These are phyloP conservation scores for Dicerorhinus sumatrensis DNA, from an alignment of 2,113 vertebrate species.

Conservation along the genomic window DNA sequence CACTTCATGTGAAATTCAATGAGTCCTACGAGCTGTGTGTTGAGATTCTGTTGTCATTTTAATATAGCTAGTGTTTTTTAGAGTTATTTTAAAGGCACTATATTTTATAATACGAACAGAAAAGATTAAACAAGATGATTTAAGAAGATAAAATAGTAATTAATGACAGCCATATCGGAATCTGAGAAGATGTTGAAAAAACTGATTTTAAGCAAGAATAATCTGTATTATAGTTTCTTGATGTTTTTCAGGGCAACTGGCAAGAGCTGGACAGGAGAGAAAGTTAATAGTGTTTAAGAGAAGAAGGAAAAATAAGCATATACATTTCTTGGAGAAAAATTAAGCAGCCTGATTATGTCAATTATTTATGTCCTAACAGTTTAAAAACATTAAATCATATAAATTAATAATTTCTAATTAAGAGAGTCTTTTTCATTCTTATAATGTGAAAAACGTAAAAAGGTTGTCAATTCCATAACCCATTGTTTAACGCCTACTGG, in stretches of 20 bases:
- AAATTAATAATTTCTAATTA: slow-evolving; percentile 74
- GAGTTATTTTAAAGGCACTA: not conserved
- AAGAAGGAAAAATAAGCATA: not conserved
- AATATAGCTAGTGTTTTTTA: not conserved
- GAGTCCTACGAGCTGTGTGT: not conserved
- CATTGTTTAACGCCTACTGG: slow-evolving; percentile 11
- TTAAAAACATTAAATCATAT: not conserved
- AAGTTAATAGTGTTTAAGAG: not conserved
- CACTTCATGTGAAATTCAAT: slow-evolving; percentile 43
- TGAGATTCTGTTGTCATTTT: slow-evolving; percentile 57
- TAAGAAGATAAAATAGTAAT: slow-evolving; percentile 15
- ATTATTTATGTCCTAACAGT: not conserved
- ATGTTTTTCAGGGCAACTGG: not conserved
- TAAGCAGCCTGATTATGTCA: not conserved
- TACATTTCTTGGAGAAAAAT: not conserved
- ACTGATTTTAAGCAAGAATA: not conserved
- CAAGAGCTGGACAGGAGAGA: not conserved
- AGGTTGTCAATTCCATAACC: slow-evolving; percentile 26
- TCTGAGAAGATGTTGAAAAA: not conserved
- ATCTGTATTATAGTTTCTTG: not conserved
- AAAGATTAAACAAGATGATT: slow-evolving; percentile 4
- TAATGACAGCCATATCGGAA: not conserved
- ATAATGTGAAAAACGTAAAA: slow-evolving; percentile 11
- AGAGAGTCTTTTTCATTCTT: not conserved
- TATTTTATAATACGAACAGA: not conserved